Conservation (phyloP, 2,797 vertebrate species). For the Heterohyrax brucei region DNA sequence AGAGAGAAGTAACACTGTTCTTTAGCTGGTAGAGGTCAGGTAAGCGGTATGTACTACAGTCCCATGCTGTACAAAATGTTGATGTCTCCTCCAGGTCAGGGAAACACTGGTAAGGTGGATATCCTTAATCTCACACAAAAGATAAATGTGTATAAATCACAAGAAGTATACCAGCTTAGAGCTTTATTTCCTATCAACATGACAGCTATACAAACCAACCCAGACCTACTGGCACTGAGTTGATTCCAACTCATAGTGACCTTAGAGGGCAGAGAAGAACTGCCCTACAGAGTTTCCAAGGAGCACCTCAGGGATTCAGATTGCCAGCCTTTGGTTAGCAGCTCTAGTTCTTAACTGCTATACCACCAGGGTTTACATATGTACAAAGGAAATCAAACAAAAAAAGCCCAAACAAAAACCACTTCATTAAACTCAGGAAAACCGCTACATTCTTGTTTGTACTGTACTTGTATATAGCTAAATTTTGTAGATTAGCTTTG, state of each 20-base stretch:
- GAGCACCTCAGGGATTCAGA: too few relatives aligned
- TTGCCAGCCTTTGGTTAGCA: too few relatives aligned
- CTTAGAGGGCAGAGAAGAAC: too few relatives aligned
- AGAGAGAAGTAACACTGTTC: fast-evolving
- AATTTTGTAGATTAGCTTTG: neutral
- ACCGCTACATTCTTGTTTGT: neutral
- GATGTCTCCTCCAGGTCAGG: neutral
- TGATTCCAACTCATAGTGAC: too few relatives aligned
- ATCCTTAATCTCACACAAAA: neutral
- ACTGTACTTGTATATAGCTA: neutral
- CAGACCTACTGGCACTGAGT: too few relatives aligned
- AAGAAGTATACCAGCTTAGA: neutral
- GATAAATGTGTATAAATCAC: neutral
- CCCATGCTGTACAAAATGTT: neutral
- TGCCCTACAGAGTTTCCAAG: too few relatives aligned
- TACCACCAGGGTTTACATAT: too few relatives aligned
- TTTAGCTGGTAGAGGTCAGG: neutral
- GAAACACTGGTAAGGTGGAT: neutral
- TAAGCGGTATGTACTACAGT: neutral
- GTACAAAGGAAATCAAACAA: too few relatives aligned
- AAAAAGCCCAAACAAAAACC: neutral
- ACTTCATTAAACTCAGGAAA: neutral
- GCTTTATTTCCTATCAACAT: conserved; percentile 12
- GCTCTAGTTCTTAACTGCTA: too few relatives aligned
- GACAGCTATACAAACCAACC: neutral